Evolutionary conservation across 2,888 invertebrate genomes (phyloP).

Genomic region (Eutolmus rufibarbis): DNA sequence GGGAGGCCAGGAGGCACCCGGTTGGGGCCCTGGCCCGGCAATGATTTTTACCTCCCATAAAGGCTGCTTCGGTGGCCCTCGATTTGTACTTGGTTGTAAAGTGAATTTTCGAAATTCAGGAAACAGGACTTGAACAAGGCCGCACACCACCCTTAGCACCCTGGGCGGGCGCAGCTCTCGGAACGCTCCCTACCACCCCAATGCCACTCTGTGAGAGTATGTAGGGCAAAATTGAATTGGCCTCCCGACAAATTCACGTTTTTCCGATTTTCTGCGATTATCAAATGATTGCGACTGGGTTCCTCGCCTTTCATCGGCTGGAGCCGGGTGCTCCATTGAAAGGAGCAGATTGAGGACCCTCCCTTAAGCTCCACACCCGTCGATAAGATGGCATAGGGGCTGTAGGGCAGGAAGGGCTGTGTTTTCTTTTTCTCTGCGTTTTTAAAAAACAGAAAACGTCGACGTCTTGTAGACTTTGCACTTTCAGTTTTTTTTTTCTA

Average conservation of each 20-base stretch:
- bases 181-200: neutral
- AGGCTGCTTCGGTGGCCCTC: neutral
- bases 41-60: constrained; percentile 11
- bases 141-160: neutral
- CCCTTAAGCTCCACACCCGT: neutral
- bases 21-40: neutral
- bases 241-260: constrained; percentile 36
- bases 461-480: neutral
- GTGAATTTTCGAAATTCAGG: constrained; percentile 25
- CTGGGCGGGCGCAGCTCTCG: neutral
- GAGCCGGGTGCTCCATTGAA: neutral
- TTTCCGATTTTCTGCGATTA: constrained; percentile 36
- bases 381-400: neutral
- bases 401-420: neutral
- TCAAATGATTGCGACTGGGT: constrained; percentile 7
- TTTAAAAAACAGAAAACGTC: neutral
- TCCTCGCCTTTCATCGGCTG: neutral
- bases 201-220: neutral
- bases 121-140: constrained; percentile 19
- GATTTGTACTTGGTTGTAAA: constrained; percentile 15
- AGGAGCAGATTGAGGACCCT: neutral
- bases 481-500: neutral
- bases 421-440: neutral
- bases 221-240: constrained; percentile 24
- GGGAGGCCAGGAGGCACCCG: neutral